phyloP scores from a whole-genome alignment of 2,888 invertebrate genomes.

The Rhaphigaster nebulosa region DNA sequence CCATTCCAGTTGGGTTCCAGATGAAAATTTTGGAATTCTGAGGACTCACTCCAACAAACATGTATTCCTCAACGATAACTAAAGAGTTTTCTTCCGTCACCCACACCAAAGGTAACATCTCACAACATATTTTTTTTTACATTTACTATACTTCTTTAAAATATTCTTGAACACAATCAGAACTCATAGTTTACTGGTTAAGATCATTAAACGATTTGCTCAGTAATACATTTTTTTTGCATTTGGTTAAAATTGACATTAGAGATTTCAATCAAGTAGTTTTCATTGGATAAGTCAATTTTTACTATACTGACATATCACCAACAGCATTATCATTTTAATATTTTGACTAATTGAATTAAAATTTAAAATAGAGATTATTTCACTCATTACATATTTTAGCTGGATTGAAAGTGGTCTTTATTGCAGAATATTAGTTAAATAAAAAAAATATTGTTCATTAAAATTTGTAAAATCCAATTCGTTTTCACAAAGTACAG shows the following conservation, averaged over 20 bases:
- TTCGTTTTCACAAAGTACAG: not conserved
- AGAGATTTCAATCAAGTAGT: not conserved
- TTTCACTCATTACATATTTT: not conserved
- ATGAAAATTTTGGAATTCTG: constrained; percentile 15
- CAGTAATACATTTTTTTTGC: not conserved
- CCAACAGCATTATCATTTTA: not conserved
- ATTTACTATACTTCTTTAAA: not conserved
- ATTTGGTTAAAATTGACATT: not conserved
- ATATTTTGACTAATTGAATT: not conserved
- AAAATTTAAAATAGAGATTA: not conserved
- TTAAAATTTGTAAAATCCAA: not conserved
- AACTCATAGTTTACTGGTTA: not conserved
- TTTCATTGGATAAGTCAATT: not conserved
- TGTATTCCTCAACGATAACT: constrained; percentile 38
- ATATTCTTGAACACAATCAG: not conserved
- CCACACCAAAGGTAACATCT: not conserved
- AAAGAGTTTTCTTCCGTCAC: constrained; percentile 34
- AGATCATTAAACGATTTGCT: not conserved
- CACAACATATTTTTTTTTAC: not conserved
- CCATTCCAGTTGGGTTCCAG: constrained; percentile 31
- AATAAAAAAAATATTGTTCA: not conserved
- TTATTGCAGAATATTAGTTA: not conserved
- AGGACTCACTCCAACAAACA: constrained; percentile 23
- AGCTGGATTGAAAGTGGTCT: not conserved
- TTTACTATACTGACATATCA: not conserved